phyloP scores from a whole-genome alignment of 2,888 invertebrate genomes.

The Chaitophorus viminalis region DNA sequence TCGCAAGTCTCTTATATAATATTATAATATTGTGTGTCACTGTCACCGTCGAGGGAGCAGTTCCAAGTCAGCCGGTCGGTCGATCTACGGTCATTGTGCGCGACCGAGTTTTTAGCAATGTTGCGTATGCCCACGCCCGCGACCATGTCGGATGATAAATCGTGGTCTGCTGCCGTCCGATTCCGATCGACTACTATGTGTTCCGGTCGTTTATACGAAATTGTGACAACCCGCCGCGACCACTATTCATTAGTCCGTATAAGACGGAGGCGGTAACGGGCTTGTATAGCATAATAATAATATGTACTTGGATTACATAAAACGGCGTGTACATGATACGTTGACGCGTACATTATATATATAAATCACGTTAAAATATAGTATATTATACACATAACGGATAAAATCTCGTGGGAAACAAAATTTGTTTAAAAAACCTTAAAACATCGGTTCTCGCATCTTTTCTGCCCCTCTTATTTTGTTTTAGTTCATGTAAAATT shows the following conservation, averaged over 20 bases:
- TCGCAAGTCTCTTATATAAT: background rate
- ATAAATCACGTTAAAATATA: conserved; percentile 39
- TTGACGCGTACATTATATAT: background rate
- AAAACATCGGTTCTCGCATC: background rate
- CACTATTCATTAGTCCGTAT: conserved; percentile 11
- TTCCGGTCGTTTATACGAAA: conserved; percentile 14
- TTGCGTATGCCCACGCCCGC: conserved; percentile 22
- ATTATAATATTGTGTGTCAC: background rate
- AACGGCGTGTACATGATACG: conserved; percentile 34
- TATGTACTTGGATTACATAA: conserved; percentile 32
- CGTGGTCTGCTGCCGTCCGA: conserved; percentile 34
- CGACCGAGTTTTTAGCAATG: background rate
- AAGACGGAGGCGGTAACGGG: conserved; percentile 22
- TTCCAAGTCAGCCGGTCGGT: background rate
- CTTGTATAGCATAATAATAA: background rate
- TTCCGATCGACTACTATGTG: conserved; percentile 38
- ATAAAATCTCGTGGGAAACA: conserved; percentile 50
- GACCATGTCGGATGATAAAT: conserved; percentile 33
- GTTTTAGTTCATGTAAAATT: conserved; percentile 16
- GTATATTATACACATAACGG: background rate
- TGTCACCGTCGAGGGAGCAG: background rate
- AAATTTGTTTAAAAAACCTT: conserved; percentile 15
- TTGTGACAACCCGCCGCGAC: conserved; percentile 23
- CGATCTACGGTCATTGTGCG: background rate
- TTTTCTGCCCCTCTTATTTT: background rate